phyloP scores from a whole-genome alignment of 1,140 invertebrate genomes.

The Ephestia elutella region DNA sequence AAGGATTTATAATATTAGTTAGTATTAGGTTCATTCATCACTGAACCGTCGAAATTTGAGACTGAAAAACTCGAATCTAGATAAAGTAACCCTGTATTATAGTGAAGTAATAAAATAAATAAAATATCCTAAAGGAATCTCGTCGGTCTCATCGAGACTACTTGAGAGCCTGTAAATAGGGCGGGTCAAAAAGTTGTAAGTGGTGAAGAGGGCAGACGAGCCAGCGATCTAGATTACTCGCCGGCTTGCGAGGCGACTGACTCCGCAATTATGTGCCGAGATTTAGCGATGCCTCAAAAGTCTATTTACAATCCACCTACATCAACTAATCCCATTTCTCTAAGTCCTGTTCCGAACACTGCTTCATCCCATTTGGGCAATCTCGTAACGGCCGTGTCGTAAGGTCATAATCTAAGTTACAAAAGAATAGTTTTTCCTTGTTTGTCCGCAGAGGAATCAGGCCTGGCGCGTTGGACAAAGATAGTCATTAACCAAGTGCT shows the following conservation, averaged over 20 bases:
- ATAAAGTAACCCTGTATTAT: neutral
- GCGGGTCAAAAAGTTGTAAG: conserved; percentile 39
- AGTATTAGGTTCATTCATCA: too few relatives aligned
- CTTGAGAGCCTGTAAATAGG: conserved; percentile 29
- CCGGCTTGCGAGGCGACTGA: conserved; percentile 17
- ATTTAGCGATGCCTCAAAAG: conserved; percentile 39
- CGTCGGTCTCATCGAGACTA: neutral
- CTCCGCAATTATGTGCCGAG: conserved; percentile 38
- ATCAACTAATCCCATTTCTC: conserved; percentile 39
- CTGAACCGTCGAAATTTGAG: too few relatives aligned
- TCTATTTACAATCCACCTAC: conserved; percentile 35
- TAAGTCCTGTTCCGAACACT: conserved; percentile 2
- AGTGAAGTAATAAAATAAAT: neutral
- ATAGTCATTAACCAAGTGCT: too few relatives aligned
- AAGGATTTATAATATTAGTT: too few relatives aligned
- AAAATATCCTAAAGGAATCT: neutral
- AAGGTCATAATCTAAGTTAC: too few relatives aligned
- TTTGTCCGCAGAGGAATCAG: too few relatives aligned
- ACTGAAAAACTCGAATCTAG: too few relatives aligned
- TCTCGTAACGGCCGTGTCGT: neutral
- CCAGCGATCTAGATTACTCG: conserved; percentile 28
- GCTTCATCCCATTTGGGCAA: neutral
- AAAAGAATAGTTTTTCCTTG: too few relatives aligned
- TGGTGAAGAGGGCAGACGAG: conserved; percentile 18
- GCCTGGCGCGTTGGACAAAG: too few relatives aligned